These are phyloP conservation scores for Selenia dentaria DNA, from an alignment of 2,888 invertebrate species.

Conservation along the genomic window DNA sequence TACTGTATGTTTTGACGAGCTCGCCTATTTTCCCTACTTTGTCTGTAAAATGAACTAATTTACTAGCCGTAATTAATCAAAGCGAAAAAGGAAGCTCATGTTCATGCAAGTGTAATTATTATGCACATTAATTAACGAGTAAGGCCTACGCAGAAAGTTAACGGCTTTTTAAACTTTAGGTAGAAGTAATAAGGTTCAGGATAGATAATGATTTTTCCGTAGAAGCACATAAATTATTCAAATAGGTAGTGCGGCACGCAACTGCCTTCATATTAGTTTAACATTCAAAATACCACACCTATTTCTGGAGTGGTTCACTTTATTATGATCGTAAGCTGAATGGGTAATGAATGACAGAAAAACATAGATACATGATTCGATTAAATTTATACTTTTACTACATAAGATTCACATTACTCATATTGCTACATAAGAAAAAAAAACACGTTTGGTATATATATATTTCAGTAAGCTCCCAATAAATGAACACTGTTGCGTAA, in stretches of 20 bases:
- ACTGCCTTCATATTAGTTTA: constrained; percentile 30
- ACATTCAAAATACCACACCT: constrained; percentile 17
- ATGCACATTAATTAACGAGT: constrained; percentile 80
- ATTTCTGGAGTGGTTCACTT: constrained; percentile 18
- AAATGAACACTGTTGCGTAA: no score
- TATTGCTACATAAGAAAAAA: no score
- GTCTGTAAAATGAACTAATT: constrained; percentile 66
- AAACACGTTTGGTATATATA: no score
- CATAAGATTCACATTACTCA: no score
- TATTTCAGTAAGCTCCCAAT: no score
- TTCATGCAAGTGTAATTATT: constrained; percentile 79
- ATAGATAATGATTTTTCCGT: constrained; percentile 6
- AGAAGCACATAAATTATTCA: constrained; percentile 68
- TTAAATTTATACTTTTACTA: no score
- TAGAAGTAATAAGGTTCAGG: constrained; percentile 16
- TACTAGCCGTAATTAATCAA: constrained; percentile 77
- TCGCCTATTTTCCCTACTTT: constrained; percentile 37
- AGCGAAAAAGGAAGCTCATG: constrained; percentile 80
- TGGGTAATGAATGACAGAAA: constrained; percentile 1
- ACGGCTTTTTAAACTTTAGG: constrained; percentile 10
- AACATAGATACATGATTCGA: not conserved
- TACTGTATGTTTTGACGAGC: constrained; percentile 13
- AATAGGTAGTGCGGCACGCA: constrained; percentile 60
- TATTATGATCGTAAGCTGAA: constrained; percentile 18
- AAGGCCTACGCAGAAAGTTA: constrained; percentile 11